Evolutionary conservation across 1,140 invertebrate species (phyloP), one percentile per base, ranked within the genome.

Genomic region (Reticulitermes speratus): DNA sequence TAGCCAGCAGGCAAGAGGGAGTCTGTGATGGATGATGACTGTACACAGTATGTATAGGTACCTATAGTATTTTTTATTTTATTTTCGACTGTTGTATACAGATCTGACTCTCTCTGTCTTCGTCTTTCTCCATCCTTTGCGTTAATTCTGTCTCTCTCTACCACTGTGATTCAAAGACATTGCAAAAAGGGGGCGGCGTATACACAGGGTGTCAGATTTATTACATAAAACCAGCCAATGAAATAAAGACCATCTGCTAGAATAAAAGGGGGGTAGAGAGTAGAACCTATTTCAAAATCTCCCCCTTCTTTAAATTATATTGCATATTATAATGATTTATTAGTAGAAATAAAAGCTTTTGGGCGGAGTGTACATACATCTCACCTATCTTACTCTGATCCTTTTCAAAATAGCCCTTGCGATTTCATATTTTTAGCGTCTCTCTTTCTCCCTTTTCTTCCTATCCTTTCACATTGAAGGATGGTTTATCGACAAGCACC

Each of bases 211-310:
- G 86, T 86, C 83, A 86, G 86, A 86, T 86, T 86, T 86, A 86
- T 86, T 86, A 86, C 86, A 82, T 86, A 86, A 86, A 86, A 82
- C 86, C 86, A 86, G 52, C 86, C 86, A 86, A 86, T 86, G 86
- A 86, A 86, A 86, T 86, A 86, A 86, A 86, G 86, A 81, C 86
- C 86, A 86, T 86, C 86, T 86, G 86, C 86, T 85, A 21, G 75
- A 85, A 44, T 82, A 75, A 48, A 84, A 52, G 83, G n/a, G 45
- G 83, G 83, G 83, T 25, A 52, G 83, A 84, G 52, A 55, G 52
- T 52, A 52, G 23, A 30, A 52, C 23, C 44, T 45, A 52, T 52
- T 23, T 84, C 83, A 32, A 45, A 32, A 21, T 21, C 44, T 48
- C 83, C 45, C 83, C 81, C 81, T 52, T 65, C n/a, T 30, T 84